Evolutionary conservation across 30 jellyfish, hydroid and myxozoan genomes (phyloP).

Genomic region (Turritopsis dohrnii): DNA sequence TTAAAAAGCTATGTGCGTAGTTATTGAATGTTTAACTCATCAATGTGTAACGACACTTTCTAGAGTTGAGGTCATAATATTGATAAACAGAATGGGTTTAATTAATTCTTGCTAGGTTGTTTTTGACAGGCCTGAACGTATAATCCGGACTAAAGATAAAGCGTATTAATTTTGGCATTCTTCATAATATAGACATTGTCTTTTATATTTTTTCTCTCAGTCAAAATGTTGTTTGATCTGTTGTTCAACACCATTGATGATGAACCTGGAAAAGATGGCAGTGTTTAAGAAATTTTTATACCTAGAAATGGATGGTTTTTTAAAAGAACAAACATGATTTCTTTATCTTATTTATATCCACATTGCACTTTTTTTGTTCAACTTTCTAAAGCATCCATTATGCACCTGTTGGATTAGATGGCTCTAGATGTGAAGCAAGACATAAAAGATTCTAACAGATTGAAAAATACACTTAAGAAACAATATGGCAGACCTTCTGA

Average conservation of each 20-base stretch:
- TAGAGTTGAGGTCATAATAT: background rate
- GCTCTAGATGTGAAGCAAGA: background rate
- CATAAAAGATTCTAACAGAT: background rate
- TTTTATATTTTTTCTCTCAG: too few relatives aligned
- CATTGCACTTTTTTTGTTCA: background rate
- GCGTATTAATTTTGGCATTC: background rate
- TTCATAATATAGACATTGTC: too few relatives aligned
- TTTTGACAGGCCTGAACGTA: background rate
- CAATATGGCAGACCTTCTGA: background rate
- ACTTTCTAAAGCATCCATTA: background rate
- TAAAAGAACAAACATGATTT: background rate
- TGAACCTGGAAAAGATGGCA: too few relatives aligned
- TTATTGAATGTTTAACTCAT: too few relatives aligned
- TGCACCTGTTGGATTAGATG: background rate
- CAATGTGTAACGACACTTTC: too few relatives aligned
- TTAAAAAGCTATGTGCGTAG: too few relatives aligned
- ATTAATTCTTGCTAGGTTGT: background rate
- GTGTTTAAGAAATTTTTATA: too few relatives aligned
- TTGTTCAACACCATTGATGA: too few relatives aligned
- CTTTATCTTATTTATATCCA: background rate
- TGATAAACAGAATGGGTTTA: background rate
- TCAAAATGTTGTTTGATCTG: too few relatives aligned
- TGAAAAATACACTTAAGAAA: background rate
- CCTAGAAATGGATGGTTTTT: background rate
- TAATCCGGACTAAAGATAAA: background rate